Conservation (phyloP, 2,888 invertebrate genomes). For the Agonopterix heracliana region DNA sequence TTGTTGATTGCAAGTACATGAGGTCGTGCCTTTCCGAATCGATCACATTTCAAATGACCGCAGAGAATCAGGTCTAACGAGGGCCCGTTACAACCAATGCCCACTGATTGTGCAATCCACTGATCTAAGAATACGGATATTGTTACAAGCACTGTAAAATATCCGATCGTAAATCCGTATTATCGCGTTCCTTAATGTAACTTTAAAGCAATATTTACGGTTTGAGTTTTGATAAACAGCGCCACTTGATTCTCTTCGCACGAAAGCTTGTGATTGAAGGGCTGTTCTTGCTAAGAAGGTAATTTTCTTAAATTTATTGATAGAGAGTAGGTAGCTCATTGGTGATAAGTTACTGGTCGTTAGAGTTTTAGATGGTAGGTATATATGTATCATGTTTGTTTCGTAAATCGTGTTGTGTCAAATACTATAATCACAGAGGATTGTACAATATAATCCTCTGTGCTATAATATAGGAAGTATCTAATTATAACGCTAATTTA, state of each 20-base stretch:
- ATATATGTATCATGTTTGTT: no score
- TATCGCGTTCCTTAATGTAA: constrained; percentile 25
- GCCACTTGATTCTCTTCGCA: constrained; percentile 14
- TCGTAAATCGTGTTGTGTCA: no score
- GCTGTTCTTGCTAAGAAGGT: background rate
- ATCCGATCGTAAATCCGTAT: constrained; percentile 41
- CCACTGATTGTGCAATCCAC: constrained; percentile 40
- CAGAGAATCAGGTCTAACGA: constrained; percentile 35
- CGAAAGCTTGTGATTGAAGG: background rate
- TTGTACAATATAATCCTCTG: no score
- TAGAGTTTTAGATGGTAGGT: no score
- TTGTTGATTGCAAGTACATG: constrained; percentile 1
- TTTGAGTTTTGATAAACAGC: constrained; percentile 15
- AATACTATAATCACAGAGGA: no score
- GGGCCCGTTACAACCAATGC: constrained; percentile 36
- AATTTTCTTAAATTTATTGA: no score
- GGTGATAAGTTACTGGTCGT: no score
- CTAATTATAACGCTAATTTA: no score
- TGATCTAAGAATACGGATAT: constrained; percentile 40
- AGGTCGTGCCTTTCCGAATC: constrained; percentile 20
- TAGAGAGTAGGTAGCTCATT: no score
- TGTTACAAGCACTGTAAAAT: constrained; percentile 36
- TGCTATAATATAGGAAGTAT: no score
- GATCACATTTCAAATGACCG: constrained; percentile 34
- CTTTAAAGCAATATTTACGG: constrained; percentile 23